Percentiles rank a stretch among this genome's conserved stretches.
These are phyloP conservation scores for Drosophila navojoa DNA, from an alignment of 1,140 invertebrate species.

Conservation along the genomic window DNA sequence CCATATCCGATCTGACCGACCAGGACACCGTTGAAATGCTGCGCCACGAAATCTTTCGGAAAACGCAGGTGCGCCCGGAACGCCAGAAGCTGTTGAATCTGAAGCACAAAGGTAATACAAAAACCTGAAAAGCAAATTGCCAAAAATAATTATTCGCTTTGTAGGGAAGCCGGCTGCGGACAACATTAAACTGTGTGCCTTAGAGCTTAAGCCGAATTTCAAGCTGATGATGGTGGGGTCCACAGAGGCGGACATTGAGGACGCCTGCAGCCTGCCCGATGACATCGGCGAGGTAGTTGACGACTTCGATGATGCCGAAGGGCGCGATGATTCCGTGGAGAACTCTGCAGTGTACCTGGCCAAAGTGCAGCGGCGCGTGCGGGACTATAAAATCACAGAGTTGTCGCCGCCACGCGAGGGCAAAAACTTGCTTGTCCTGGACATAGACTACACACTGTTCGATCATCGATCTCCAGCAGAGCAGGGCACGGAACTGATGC, in stretches of 20 bases:
- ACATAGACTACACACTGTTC: conserved; percentile 98
- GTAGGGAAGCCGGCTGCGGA: conserved; percentile 93
- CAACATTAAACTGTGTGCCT: conserved; percentile 87
- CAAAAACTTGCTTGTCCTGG: conserved; percentile 96
- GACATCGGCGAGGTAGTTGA: conserved; percentile 93
- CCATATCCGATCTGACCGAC: conserved; percentile 85
- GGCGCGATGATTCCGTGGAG: conserved; percentile 88
- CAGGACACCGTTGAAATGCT: conserved; percentile 91
- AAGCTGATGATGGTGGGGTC: conserved; percentile 99
- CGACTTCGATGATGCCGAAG: conserved; percentile 94
- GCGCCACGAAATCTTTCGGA: conserved; percentile 86
- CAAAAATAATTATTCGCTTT: background rate
- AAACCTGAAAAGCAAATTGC: background rate
- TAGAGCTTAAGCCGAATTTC: conserved; percentile 93
- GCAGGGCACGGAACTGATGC: conserved; percentile 95
- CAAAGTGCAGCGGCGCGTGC: conserved; percentile 93
- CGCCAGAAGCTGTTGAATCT: conserved; percentile 97
- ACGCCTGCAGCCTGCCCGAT: conserved; percentile 90
- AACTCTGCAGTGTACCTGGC: conserved; percentile 87
- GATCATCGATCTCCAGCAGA: conserved; percentile 97
- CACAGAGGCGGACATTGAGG: conserved; percentile 94
- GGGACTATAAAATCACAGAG: conserved; percentile 93
- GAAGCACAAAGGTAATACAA: conserved; percentile 91
- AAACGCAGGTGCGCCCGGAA: conserved; percentile 87
- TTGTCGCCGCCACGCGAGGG: conserved; percentile 91